phyloP scores from a whole-genome alignment of 2,113 vertebrate genomes.

The Nycticryphes semicollaris region DNA sequence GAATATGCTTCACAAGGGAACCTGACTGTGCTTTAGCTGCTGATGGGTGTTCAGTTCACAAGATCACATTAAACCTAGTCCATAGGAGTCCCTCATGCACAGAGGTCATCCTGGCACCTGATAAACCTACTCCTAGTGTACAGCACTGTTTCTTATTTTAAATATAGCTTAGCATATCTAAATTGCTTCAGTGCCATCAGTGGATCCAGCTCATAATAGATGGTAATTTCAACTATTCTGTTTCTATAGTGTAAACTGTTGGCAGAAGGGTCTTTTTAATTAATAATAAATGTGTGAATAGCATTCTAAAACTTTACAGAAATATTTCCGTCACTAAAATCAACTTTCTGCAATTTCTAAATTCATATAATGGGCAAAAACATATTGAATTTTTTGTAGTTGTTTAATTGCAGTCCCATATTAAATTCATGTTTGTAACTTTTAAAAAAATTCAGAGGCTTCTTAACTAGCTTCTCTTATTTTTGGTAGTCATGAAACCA shows the following conservation, averaged over 20 bases:
- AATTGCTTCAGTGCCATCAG: neutral
- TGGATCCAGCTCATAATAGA: neutral
- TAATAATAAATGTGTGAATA: neutral
- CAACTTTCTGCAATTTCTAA: neutral
- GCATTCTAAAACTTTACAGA: neutral
- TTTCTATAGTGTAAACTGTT: neutral
- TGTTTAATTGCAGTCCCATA: neutral
- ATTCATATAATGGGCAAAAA: neutral
- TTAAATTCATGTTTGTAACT: neutral
- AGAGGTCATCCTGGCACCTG: neutral
- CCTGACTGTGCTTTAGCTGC: neutral
- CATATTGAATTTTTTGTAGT: neutral
- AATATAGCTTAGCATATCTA: neutral
- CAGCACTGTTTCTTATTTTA: neutral
- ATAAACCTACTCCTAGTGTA: neutral
- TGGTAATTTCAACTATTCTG: neutral
- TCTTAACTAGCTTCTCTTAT: neutral
- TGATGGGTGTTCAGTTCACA: neutral
- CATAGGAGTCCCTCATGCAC: accelerated
- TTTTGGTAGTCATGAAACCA: conserved; percentile 11
- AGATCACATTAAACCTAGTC: neutral
- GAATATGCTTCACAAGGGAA: neutral
- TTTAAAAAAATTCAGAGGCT: neutral
- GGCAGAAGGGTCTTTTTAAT: neutral
- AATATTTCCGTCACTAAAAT: neutral